Evolutionary conservation across 2,888 invertebrate genomes (phyloP).

Genomic region (Torymus auratus): DNA sequence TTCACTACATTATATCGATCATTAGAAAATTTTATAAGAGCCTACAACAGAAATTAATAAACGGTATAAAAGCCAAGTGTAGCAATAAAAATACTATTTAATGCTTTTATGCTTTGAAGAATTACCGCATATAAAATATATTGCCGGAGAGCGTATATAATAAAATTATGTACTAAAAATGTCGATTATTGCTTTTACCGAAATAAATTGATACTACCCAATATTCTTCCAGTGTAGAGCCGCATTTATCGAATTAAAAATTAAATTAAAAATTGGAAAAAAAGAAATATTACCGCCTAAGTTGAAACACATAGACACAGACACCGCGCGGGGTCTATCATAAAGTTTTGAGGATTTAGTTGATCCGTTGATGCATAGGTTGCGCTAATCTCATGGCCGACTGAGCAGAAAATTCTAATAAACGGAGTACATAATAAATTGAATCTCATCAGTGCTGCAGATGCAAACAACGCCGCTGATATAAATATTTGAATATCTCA

Average conservation of each 20-base stretch:
- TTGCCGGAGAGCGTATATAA: no score
- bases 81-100: conserved; percentile 4
- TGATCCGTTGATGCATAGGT: conserved; percentile 1
- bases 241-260: no score
- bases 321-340: neutral
- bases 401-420: conserved; percentile 40
- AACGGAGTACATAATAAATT: conserved; percentile 34
- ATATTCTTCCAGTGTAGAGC: no score
- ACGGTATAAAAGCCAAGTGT: conserved; percentile 19
- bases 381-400: conserved; percentile 6
- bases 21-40: no score
- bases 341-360: conserved; percentile 12
- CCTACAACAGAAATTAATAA: no score
- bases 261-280: no score
- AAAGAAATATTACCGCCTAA: neutral
- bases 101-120: conserved; percentile 1
- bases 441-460: neutral
- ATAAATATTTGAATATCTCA: conserved; percentile 38
- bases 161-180: no score
- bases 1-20: no score
- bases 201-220: no score
- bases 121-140: neutral
- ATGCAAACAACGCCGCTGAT: conserved; percentile 2
- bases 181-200: no score
- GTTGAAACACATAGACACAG: neutral